These are phyloP conservation scores for Tichodroma muraria DNA, from an alignment of 2,113 vertebrate genomes.

Conservation along the genomic window DNA sequence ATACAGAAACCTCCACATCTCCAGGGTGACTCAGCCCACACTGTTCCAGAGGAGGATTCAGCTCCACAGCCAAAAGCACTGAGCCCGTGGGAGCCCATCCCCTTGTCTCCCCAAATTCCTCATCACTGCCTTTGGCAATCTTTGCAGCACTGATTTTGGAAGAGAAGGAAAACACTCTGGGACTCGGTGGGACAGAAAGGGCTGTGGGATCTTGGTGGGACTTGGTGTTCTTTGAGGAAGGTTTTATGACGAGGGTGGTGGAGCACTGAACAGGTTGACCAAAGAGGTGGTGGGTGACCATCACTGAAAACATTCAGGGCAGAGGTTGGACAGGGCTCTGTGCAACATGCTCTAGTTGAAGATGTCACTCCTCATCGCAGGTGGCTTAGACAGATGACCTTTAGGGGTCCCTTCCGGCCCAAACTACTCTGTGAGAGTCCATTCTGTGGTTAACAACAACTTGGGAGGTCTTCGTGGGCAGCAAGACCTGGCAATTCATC, in stretches of 20 bases:
- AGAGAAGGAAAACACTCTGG: neutral
- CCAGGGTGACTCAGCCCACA: rapidly evolving
- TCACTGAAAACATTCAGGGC: neutral
- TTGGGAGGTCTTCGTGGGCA: neutral
- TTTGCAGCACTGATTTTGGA: neutral
- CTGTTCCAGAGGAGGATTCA: neutral
- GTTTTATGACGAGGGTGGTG: neutral
- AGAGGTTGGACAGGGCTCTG: neutral
- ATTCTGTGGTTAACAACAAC: neutral
- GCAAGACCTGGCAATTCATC: neutral
- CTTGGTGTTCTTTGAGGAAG: neutral
- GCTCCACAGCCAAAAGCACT: neutral
- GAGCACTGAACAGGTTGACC: neutral
- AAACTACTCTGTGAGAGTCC: neutral
- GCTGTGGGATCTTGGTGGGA: neutral
- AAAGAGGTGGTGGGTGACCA: neutral
- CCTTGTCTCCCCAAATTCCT: neutral
- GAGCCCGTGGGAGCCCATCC: rapidly evolving
- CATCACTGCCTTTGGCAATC: neutral
- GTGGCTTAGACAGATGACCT: neutral
- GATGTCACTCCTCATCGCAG: neutral
- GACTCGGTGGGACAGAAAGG: neutral
- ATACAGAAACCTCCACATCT: neutral
- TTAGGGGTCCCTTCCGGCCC: neutral
- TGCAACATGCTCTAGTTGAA: neutral